A percentile compares a stretch with the other conserved stretches of the same genome.
Conservation (phyloP, 2,797 vertebrate genomes). For the Champsocephalus gunnari region DNA sequence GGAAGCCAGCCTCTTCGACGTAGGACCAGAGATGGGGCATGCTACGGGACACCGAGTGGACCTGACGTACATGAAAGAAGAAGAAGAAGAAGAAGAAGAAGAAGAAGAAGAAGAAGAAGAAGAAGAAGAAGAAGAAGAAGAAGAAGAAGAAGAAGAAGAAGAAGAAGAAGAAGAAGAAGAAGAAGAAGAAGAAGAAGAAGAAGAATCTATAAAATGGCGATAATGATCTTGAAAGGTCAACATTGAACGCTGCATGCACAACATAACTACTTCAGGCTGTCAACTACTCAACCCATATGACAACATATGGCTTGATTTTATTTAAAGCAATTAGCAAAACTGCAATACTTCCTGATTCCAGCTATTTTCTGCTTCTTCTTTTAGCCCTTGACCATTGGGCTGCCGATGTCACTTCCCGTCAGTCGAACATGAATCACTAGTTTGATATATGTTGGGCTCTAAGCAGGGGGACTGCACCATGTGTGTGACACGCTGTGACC, state of each 20-base stretch:
- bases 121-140: too few relatives aligned
- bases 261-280: not conserved
- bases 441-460: conserved; percentile 32
- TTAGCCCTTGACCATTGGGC: not conserved
- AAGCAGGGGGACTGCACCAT: conserved; percentile 11
- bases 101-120: too few relatives aligned
- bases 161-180: too few relatives aligned
- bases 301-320: conserved; percentile 2
- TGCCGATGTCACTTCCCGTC: not conserved
- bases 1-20: too few relatives aligned
- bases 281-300: not conserved
- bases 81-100: too few relatives aligned
- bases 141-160: too few relatives aligned
- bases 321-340: not conserved
- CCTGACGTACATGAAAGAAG: too few relatives aligned
- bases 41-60: too few relatives aligned
- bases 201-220: not conserved
- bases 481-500: conserved; percentile 34
- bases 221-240: not conserved
- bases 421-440: conserved; percentile 21
- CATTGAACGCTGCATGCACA: too few relatives aligned
- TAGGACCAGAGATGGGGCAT: too few relatives aligned
- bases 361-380: not conserved
- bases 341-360: not conserved
- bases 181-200: too few relatives aligned